Conservation (phyloP, 2,113 vertebrate species). For the Holacanthus passer region DNA sequence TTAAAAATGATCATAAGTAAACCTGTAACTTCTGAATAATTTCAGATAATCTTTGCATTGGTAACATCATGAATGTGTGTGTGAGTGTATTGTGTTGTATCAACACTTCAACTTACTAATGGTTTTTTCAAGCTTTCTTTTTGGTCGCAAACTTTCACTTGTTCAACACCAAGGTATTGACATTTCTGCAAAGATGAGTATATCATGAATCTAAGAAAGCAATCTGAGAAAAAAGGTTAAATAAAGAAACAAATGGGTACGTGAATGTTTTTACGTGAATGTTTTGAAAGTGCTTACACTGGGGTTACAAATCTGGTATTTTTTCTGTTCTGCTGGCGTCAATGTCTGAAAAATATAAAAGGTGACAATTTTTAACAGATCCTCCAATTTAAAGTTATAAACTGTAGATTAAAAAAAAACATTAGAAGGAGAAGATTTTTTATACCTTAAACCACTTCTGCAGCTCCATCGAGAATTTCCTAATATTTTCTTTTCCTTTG, state of each 20-base stretch:
- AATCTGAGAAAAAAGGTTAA: neutral
- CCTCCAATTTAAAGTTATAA: neutral
- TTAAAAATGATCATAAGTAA: neutral
- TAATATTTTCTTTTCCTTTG: fast-evolving
- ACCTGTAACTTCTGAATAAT: neutral
- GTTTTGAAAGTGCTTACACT: slow-evolving; percentile 22
- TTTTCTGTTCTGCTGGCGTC: neutral
- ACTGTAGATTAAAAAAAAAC: neutral
- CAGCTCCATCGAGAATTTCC: slow-evolving; percentile 24
- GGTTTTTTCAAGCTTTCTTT: neutral
- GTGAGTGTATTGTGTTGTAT: neutral
- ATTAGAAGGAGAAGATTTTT: neutral
- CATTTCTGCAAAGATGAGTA: slow-evolving; percentile 52
- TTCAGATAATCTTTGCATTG: neutral
- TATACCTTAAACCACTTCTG: slow-evolving; percentile 65
- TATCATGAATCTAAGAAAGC: neutral
- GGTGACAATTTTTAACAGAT: neutral
- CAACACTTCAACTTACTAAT: slow-evolving; percentile 65
- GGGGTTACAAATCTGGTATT: slow-evolving; percentile 7
- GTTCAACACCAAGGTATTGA: neutral
- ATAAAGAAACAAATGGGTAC: neutral
- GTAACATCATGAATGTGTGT: neutral
- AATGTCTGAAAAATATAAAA: slow-evolving; percentile 46
- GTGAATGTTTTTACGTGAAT: neutral
- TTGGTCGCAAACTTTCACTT: too few species aligned